Base-by-base conservation (phyloP, 2,113 vertebrate species). In the Cnemophilus loriae region DNA sequence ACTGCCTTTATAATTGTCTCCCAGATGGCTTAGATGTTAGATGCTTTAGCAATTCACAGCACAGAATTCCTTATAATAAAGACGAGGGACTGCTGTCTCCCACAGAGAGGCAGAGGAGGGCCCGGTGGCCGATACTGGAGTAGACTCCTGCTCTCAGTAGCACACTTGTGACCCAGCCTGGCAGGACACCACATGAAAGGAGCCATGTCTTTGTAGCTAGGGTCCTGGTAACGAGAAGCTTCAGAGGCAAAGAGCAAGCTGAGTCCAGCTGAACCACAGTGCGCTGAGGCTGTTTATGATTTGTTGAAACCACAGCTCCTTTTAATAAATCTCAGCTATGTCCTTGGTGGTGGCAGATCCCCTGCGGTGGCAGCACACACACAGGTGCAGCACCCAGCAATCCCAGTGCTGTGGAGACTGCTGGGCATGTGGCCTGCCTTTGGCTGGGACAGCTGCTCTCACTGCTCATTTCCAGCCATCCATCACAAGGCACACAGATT, bases 231-330 rank as follows among this genome's bases (percentile, higher is more conserved):
- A 63, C 21, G 23, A 17, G n/a, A 90, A 56, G 27, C 52, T 87
- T 91, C 84, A 81, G 77, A 85, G 27, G 49, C 35, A 77, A 73
- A 76, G 71, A n/a, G n/a, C 7, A 3, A 77, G 49, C 61, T 27
- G 11, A 65, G 73, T 32, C 52, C 73, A 74, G 35, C 60, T 86
- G 83, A 84, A 74, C 42, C 30, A 60, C 50, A 50, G 53, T 0
- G 1, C 0, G 0, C 63, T 24, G 28, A 39, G 41, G 42, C 52
- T 70, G 44, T 78, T 89, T 21, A 24, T 1, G 2, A 26, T 70
- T 74, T 50, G 19, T 82, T 82, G 81, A 87, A 71, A 56, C 35
- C 39, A 56, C 24, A 68, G 44, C 11, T 78, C 33, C 53, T 73
- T 76, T 60, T 53, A 85, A 86, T 61, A 83, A 55, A 59, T 59